Base-by-base conservation (phyloP, 2,797 vertebrate genomes). In the Scyliorhinus canicula region DNA sequence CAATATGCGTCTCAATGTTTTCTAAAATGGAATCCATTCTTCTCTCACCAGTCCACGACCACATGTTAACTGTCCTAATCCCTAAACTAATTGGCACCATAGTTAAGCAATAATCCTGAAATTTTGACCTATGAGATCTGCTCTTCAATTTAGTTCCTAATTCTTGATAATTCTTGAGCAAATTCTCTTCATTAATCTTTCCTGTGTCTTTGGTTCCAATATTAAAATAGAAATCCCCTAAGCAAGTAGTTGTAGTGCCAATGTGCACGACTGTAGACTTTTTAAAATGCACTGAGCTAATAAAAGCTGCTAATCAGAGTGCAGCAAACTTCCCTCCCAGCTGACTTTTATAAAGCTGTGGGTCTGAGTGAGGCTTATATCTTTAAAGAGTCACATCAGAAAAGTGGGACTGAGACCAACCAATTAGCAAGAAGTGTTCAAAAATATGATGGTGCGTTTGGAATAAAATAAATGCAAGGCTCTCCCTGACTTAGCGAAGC, bases 391-490 rank as follows among this genome's bases (percentile, higher is more conserved):
- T 40, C 40, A 24, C 21, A 24, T 40, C n/a, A 88, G 12, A 40
- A 91, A 57, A 21, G 35, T 40, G 55, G n/a, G 35, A 63, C 24
- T 40, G 35, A 40, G 21, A 60, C 57, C 55, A 19, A 60, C n/a
- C 35, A 63, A 31, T n/a, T 91, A 91, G 7, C 57, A 63, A n/a
- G n/a, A 60, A n/a, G 40, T 90, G 31, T 88, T 88, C 52, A 90
- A 63, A 91, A 63, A n/a, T 63, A 63, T 91, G 16, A 63, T 9
- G 0, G 19, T 60, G 88, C 6, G 40, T 91, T 63, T 40, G 57
- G 88, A 63, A 63, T 91, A 91, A 63, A 91, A 91, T 91, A 63
- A 91, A 91, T 57, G 40, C n/a, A 63, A 91, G 88, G 57, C 21
- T n/a, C 40, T 63, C 40, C 35, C 57, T 40, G 35, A 40, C n/a